phyloP scores from a whole-genome alignment of 1,140 invertebrate genomes.

The Ips nitidus region DNA sequence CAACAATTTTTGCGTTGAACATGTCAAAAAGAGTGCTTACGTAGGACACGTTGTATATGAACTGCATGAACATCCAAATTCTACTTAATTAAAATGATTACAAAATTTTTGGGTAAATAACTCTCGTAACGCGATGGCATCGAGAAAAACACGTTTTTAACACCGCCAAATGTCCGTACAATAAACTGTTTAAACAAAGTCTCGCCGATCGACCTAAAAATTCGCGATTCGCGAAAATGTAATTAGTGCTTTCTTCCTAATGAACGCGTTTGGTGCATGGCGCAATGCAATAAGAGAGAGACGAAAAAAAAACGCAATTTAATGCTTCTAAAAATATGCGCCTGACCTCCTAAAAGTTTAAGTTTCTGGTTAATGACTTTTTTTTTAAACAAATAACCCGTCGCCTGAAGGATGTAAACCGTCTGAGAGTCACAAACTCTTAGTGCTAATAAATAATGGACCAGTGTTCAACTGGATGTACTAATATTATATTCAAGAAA shows the following conservation, averaged over 20 bases:
- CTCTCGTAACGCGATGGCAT: too few species aligned
- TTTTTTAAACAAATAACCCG: constrained; percentile 25
- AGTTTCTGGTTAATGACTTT: constrained; percentile 30
- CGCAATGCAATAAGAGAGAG: constrained; percentile 7
- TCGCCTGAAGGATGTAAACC: constrained; percentile 16
- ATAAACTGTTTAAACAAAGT: constrained; percentile 19
- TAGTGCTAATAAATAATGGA: neutral
- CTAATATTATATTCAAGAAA: too few species aligned
- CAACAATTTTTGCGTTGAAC: too few species aligned
- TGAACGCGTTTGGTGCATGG: constrained; percentile 19
- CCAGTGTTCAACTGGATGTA: neutral
- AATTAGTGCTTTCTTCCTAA: constrained; percentile 32
- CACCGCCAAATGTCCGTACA: too few species aligned
- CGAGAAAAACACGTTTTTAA: too few species aligned
- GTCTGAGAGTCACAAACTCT: constrained; percentile 10
- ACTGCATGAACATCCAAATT: too few species aligned
- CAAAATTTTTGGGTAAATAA: too few species aligned
- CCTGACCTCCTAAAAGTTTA: constrained; percentile 32
- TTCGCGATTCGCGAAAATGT: constrained; percentile 22
- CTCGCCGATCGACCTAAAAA: constrained; percentile 33
- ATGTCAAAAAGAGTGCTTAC: too few species aligned
- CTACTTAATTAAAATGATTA: too few species aligned
- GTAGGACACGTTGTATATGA: too few species aligned
- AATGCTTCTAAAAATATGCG: constrained; percentile 23
- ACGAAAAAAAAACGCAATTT: constrained; percentile 9